Conservation (phyloP, 2,797 vertebrate genomes). For the Melanotaenia maccullochi region DNA sequence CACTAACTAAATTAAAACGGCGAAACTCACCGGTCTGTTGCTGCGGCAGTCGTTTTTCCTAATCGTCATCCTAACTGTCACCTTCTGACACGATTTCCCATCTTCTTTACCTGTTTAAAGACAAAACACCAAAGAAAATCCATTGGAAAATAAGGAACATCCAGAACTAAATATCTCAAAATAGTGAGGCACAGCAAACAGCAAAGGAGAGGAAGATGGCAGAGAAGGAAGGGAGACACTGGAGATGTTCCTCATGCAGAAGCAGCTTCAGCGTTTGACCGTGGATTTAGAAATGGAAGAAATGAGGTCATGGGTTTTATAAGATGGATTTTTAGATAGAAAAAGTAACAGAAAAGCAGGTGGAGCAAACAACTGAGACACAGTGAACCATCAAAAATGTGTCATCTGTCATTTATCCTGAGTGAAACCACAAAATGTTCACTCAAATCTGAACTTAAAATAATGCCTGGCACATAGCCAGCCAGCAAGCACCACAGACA, state of each 20-base stretch:
- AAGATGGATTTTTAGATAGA: slow-evolving; percentile 1
- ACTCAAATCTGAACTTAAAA: background rate
- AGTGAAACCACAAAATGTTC: background rate
- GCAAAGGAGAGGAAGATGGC: background rate
- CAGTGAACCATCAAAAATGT: background rate
- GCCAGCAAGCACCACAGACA: too few relatives aligned
- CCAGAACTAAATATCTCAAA: background rate
- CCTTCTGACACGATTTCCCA: slow-evolving; percentile 97
- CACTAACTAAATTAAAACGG: background rate
- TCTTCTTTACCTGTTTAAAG: slow-evolving; percentile 92
- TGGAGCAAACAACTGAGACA: background rate
- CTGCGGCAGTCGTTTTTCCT: slow-evolving; percentile 98
- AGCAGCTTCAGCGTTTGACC: slow-evolving; percentile 11
- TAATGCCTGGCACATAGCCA: background rate
- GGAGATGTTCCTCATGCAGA: slow-evolving; percentile 38
- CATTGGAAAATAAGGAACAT: background rate
- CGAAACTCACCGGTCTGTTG: slow-evolving; percentile 90
- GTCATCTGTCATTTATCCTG: slow-evolving; percentile 6
- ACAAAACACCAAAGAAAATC: slow-evolving; percentile 28
- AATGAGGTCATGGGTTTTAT: background rate
- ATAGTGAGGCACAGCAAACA: background rate
- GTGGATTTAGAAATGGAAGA: background rate
- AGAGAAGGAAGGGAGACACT: background rate
- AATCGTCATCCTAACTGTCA: slow-evolving; percentile 98
- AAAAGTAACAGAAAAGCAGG: background rate